Percentiles rank a stretch among this genome's conserved stretches.
Conservation (phyloP, 2,113 vertebrate species). For the Stercorarius parasiticus region DNA sequence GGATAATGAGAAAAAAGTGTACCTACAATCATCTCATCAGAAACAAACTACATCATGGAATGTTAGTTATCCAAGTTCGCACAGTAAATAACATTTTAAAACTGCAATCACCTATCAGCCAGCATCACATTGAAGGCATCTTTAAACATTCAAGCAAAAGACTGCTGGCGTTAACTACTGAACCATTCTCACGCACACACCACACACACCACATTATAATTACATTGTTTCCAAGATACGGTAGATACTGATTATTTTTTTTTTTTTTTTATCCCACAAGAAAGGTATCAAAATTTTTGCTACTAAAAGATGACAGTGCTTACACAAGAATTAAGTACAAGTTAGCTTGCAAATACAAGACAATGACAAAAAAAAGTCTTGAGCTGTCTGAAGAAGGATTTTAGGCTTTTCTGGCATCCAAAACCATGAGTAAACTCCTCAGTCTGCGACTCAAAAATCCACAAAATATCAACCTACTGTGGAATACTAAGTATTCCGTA, state of each 20-base stretch:
- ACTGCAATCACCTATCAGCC: constrained; percentile 81
- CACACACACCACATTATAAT: constrained; percentile 76
- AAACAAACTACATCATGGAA: constrained; percentile 92
- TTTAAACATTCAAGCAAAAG: constrained; percentile 90
- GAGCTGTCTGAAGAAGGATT: constrained; percentile 73
- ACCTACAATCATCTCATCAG: constrained; percentile 93
- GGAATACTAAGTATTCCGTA: constrained; percentile 67
- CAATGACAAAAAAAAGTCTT: constrained; percentile 76
- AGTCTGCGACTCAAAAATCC: constrained; percentile 74
- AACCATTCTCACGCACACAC: constrained; percentile 71
- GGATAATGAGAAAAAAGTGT: constrained; percentile 85
- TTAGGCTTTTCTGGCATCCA: constrained; percentile 80
- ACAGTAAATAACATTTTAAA: constrained; percentile 83
- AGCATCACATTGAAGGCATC: constrained; percentile 87
- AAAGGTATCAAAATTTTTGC: constrained; percentile 85
- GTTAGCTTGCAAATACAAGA: constrained; percentile 82
- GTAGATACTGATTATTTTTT: constrained; percentile 78
- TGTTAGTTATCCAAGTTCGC: constrained; percentile 86
- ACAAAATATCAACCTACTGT: constrained; percentile 65
- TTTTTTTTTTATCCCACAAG: constrained; percentile 64
- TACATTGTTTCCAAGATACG: constrained; percentile 79
- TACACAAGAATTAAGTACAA: constrained; percentile 83
- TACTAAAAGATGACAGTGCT: constrained; percentile 88
- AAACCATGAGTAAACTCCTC: constrained; percentile 72
- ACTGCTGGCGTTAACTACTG: constrained; percentile 79